Conservation (phyloP, 1,140 invertebrate genomes). For the Sycobia sp. region DNA sequence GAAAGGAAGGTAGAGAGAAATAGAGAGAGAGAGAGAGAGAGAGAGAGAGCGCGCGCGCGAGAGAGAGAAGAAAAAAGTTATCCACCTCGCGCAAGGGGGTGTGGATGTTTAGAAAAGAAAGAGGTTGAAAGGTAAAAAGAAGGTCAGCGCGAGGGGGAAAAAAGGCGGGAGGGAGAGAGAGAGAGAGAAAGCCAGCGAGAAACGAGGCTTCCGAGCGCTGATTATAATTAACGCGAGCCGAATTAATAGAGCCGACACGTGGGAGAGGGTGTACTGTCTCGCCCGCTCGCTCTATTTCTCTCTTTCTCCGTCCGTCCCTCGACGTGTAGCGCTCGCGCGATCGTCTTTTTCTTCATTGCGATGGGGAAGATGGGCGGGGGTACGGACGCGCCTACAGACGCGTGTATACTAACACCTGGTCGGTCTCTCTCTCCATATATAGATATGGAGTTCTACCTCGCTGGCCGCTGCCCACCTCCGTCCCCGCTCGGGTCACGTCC, state of each 20-base stretch:
- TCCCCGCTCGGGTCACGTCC: background rate
- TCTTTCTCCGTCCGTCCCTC: background rate
- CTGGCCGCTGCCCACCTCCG: background rate
- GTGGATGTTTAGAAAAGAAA: conserved; percentile 20
- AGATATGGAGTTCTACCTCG: too few relatives aligned
- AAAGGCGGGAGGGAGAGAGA: background rate
- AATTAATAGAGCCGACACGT: conserved; percentile 56
- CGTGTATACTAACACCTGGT: background rate
- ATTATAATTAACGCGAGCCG: conserved; percentile 59
- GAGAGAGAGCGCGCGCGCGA: background rate
- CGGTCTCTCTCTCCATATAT: conserved; percentile 25
- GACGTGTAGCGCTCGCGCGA: background rate
- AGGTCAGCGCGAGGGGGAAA: conserved; percentile 3
- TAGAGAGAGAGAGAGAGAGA: background rate
- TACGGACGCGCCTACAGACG: conserved; percentile 12
- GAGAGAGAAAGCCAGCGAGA: conserved; percentile 5
- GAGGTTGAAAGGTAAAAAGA: background rate
- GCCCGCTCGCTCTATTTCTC: conserved; percentile 3
- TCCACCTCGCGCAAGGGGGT: conserved; percentile 1
- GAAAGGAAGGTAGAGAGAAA: background rate
- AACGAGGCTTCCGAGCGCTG: conserved; percentile 37
- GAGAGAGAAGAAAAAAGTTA: background rate
- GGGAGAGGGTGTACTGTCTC: conserved; percentile 45
- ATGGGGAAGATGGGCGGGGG: too few relatives aligned
- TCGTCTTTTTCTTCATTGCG: conserved; percentile 24